Evolutionary conservation across 2,113 vertebrate genomes (phyloP), one percentile per base, ranked within the genome.

Genomic region (Monarcha castaneiventris): DNA sequence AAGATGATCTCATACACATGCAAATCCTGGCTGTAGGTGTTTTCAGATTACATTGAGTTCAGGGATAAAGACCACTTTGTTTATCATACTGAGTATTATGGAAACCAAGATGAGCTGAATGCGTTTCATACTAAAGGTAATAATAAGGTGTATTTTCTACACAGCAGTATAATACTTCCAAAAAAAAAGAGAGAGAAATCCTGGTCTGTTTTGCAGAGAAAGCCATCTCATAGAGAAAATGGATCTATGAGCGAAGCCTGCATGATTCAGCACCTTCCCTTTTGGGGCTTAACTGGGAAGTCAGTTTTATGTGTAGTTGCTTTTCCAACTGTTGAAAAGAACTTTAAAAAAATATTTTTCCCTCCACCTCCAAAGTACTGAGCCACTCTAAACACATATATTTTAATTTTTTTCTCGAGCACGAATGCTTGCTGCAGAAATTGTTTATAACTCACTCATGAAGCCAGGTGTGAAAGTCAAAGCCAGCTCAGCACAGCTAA

Each of bases 241-340:
- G 37, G 16, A 58, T 61, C 48, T 21, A 6, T 87, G 56, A 88
- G 13, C 29, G 18, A 27, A 63, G 37, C 37, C n/a, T 80, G 27
- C 3, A 46, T 63, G 84, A 76, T 83, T 87, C 81, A 90, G 82
- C 19, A 90, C 33, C 43, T 94, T 81, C 64, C n/a, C 44, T 64
- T 84, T 66, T 84, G 46, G 32, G 44, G 82, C 58, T 83, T 93
- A 87, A 81, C 41, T 23, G 7, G 59, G 39, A 94, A 92, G 83
- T 78, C 56, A 48, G 16, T 75, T 96, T 96, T 83, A 62, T 14
- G 66, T 15, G 29, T 32, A 90, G 77, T 54, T 90, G 77, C 48
- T 96, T 96, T 96, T 77, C 85, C 74, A 97, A 91, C n/a, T 95
- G 66, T 69, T 95, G 74, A 94, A 80, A 94, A 96, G 26, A 58